Evolutionary conservation across 2,888 invertebrate genomes (phyloP), one percentile per base, ranked within the genome.

Genomic region (Lampropteryx suffumata): DNA sequence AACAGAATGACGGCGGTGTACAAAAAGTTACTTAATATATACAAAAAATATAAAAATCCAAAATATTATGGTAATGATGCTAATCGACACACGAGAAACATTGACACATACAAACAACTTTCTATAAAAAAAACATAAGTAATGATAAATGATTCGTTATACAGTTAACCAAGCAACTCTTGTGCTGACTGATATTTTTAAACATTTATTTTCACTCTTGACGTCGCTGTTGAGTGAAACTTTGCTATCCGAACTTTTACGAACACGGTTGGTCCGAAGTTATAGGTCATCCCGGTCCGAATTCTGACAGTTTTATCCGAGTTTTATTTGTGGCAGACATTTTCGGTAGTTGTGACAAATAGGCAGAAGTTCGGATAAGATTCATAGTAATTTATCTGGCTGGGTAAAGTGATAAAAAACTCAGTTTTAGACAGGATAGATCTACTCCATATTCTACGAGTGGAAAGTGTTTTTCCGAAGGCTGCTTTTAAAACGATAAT

Each of bases 221-320:
- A n/a, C n/a, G n/a, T n/a, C n/a, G n/a, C n/a, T n/a, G n/a, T n/a
- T n/a, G n/a, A n/a, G n/a, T n/a, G n/a, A n/a, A n/a, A n/a, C n/a
- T n/a, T n/a, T n/a, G n/a, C n/a, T n/a, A n/a, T n/a, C n/a, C 7
- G 11, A 5, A 30, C 12, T 3, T 12, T 11, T 5, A 30, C 12
- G 0, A 4, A 11, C 12, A 7, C 9, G 13, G 3, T 1, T 30
- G 33, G 10, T 33, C 10, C 3, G 11, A 29, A 35, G 30, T 34
- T 27, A 24, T 43, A 57, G 63, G 60, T 71, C 62, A 64, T 57
- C 32, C 56, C 27, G 9, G 32, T 17, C 11, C 24, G 40, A 30
- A 48, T 42, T 59, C 52, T 42, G 58, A 62, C 61, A 60, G 52
- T 51, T 62, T 63, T 58, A 63, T 58, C 55, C 55, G 28, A 40